A percentile compares a stretch with the other conserved stretches of the same genome.
These are phyloP conservation scores for Callinectes sapidus DNA, from an alignment of 2,888 invertebrate genomes.

Conservation along the genomic window DNA sequence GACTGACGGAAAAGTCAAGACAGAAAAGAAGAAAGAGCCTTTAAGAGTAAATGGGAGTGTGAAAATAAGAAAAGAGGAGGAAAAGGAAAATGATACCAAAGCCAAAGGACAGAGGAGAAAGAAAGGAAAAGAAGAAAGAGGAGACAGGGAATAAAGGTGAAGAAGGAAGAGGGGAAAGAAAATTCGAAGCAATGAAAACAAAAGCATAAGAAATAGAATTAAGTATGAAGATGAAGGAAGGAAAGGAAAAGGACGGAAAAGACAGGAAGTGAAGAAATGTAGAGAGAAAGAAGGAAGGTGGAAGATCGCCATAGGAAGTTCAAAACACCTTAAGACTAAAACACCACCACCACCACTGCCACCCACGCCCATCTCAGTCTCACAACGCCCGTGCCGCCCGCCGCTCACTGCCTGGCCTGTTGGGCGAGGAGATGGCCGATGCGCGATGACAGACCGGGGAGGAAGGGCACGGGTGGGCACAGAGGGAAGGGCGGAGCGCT, in stretches of 20 bases:
- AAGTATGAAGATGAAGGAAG: no score
- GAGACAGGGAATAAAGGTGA: neutral
- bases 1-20: neutral
- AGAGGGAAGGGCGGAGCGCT: neutral
- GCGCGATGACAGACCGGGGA: slow-evolving; percentile 4
- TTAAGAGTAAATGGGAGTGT: neutral
- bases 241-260: neutral
- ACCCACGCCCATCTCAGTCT: neutral
- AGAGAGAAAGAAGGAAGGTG: neutral
- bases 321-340: neutral
- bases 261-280: neutral
- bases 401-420: neutral
- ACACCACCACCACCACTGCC: no score
- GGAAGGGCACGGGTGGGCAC: neutral
- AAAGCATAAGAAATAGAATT: no score
- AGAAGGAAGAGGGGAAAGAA: neutral
- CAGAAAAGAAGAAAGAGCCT: neutral
- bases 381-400: slow-evolving; percentile 14
- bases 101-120: neutral
- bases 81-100: neutral
- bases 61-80: neutral
- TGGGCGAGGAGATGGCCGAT: slow-evolving; percentile 15
- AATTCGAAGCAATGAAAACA: no score
- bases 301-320: neutral
- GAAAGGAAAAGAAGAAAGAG: neutral